phyloP scores from a whole-genome alignment of 1,140 invertebrate genomes.

The Drosophila pseudoananassae region DNA sequence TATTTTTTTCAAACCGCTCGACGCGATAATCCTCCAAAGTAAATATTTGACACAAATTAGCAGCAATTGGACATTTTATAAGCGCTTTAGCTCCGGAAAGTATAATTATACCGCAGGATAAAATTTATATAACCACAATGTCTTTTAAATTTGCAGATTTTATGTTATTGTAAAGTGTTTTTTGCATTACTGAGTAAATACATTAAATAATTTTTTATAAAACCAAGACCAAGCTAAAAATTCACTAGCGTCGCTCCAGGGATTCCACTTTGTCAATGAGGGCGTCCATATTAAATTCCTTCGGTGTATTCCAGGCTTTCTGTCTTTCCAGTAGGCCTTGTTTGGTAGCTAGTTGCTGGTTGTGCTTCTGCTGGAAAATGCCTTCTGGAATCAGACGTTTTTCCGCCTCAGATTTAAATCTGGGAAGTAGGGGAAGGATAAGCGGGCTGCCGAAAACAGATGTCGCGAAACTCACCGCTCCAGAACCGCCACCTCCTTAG shows the following conservation, averaged over 20 bases:
- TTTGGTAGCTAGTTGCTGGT: conserved; percentile 10
- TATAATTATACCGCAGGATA: conserved; percentile 50
- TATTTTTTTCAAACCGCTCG: conserved; percentile 1
- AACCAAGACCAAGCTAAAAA: conserved; percentile 11
- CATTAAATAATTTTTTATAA: conserved; percentile 74
- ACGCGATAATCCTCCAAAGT: conserved; percentile 51
- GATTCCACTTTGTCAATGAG: conserved; percentile 63
- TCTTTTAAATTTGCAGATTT: conserved; percentile 62
- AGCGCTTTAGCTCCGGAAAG: conserved; percentile 50
- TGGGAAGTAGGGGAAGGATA: conserved; percentile 3
- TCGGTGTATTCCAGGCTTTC: conserved; percentile 36
- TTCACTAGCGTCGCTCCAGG: conserved; percentile 35
- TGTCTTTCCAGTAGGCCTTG: conserved; percentile 47
- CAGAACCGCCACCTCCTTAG: conserved; percentile 43
- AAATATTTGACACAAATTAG: conserved; percentile 64
- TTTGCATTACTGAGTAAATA: conserved; percentile 76
- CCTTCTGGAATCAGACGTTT: conserved; percentile 47
- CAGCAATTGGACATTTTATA: conserved; percentile 62
- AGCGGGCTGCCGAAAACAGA: background rate
- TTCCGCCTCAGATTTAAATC: conserved; percentile 42
- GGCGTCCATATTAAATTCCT: conserved; percentile 65
- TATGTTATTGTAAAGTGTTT: conserved; percentile 68
- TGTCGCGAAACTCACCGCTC: conserved; percentile 36
- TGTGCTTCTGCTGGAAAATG: conserved; percentile 30
- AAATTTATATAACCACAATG: conserved; percentile 51